These are phyloP conservation scores for Drosophila seclusa DNA, from an alignment of 2,888 invertebrate species.

Conservation along the genomic window DNA sequence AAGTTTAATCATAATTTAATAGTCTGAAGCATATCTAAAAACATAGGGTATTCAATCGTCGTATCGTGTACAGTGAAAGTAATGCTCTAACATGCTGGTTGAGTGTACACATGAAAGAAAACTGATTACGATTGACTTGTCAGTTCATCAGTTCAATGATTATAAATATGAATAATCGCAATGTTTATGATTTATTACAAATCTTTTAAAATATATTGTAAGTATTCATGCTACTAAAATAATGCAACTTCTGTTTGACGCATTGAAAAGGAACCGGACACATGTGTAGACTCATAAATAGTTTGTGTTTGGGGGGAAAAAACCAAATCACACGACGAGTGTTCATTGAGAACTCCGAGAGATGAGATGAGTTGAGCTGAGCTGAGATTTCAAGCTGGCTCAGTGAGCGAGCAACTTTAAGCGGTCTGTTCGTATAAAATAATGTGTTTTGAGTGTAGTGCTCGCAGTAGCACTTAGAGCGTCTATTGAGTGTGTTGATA, in stretches of 20 bases:
- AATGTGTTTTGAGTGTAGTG: slow-evolving; percentile 18
- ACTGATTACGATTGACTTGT: neutral
- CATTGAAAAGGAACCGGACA: slow-evolving; percentile 11
- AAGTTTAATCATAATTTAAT: neutral
- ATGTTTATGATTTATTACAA: neutral
- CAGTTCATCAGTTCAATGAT: neutral
- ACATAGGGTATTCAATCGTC: neutral
- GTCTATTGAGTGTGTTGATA: slow-evolving; percentile 26
- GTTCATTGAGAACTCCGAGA: slow-evolving; percentile 10
- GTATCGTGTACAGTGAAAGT: neutral
- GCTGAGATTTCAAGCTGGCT: slow-evolving; percentile 6
- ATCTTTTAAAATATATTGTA: neutral
- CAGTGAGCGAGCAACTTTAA: neutral
- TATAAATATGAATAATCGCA: neutral
- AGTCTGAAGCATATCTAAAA: neutral
- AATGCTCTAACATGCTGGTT: neutral
- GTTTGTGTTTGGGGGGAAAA: slow-evolving; percentile 1
- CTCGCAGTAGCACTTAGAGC: slow-evolving; percentile 56
- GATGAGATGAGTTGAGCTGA: slow-evolving; percentile 17
- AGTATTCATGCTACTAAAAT: neutral
- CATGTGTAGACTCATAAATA: neutral
- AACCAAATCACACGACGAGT: slow-evolving; percentile 6
- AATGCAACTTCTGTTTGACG: neutral
- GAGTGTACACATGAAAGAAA: neutral
- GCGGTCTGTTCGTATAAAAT: slow-evolving; percentile 32